phyloP scores from a whole-genome alignment of 2,113 vertebrate genomes.

The Theropithecus gelada region DNA sequence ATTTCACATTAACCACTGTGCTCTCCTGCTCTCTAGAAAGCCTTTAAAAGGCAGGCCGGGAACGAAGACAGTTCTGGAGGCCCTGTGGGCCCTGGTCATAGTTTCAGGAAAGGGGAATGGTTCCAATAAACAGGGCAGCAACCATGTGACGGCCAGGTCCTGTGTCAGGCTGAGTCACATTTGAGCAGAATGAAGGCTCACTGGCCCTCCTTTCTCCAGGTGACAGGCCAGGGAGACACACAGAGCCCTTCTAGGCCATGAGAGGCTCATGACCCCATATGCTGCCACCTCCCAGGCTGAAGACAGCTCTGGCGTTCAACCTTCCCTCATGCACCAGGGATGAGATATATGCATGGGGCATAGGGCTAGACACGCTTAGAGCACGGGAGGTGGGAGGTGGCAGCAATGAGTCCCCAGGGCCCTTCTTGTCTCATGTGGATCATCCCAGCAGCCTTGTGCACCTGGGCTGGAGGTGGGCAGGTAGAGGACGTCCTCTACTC shows the following conservation, averaged over 20 bases:
- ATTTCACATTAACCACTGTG: background rate
- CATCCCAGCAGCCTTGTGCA: background rate
- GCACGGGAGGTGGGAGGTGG: too few species aligned
- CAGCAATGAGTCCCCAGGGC: background rate
- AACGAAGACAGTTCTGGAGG: background rate
- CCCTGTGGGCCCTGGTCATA: background rate
- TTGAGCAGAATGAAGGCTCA: background rate
- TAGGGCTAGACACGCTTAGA: background rate
- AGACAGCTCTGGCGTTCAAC: background rate
- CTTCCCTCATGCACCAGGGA: background rate
- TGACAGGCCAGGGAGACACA: background rate
- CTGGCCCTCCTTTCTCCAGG: too few species aligned
- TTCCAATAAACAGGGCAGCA: background rate
- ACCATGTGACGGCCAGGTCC: background rate
- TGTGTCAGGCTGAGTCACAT: background rate
- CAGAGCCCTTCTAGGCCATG: background rate
- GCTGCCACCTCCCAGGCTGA: background rate
- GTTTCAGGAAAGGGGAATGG: fast-evolving
- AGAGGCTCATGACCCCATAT: background rate
- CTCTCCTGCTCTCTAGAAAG: background rate
- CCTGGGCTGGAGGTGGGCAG: background rate
- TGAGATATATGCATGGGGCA: background rate
- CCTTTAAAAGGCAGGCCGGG: background rate
- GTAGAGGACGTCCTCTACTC: fast-evolving
- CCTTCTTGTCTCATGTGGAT: background rate